Conservation (phyloP, 2,888 invertebrate genomes). For the Marronus borbonicus region DNA sequence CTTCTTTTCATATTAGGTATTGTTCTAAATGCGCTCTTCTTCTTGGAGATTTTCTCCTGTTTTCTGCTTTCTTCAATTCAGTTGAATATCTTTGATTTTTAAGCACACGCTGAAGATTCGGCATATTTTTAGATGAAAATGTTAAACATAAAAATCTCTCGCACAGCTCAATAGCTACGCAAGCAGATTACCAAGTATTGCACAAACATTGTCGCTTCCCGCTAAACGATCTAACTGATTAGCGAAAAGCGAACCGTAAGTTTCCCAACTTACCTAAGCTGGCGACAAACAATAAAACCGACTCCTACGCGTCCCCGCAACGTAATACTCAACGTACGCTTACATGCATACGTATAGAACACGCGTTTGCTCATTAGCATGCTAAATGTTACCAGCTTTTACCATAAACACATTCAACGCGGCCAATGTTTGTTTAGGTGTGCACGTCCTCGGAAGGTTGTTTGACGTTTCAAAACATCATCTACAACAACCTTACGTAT, state of each 20-base stretch:
- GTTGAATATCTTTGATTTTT: too few relatives aligned
- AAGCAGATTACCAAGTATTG: background rate
- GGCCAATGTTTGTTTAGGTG: conserved; percentile 64
- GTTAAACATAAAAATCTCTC: too few relatives aligned
- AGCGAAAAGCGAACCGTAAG: background rate
- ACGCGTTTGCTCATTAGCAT: conserved; percentile 62
- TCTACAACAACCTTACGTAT: conserved; percentile 39
- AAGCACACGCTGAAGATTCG: too few relatives aligned
- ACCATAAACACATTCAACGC: conserved; percentile 64
- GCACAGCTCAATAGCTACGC: too few relatives aligned
- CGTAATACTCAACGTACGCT: conserved; percentile 45
- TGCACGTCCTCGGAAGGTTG: conserved; percentile 63
- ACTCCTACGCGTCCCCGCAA: conserved; percentile 64
- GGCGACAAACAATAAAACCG: conserved; percentile 59
- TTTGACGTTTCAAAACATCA: conserved; percentile 54
- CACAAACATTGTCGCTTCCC: background rate
- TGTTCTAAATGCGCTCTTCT: too few relatives aligned
- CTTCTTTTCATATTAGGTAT: too few relatives aligned
- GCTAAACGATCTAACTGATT: background rate
- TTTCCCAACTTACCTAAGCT: background rate
- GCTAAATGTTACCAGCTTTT: conserved; percentile 64
- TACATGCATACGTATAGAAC: background rate
- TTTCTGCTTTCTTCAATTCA: too few relatives aligned
- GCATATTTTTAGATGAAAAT: too few relatives aligned
- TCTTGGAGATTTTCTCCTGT: too few relatives aligned